phyloP scores from a whole-genome alignment of 2,113 vertebrate genomes.

The Ciconia boyciana region DNA sequence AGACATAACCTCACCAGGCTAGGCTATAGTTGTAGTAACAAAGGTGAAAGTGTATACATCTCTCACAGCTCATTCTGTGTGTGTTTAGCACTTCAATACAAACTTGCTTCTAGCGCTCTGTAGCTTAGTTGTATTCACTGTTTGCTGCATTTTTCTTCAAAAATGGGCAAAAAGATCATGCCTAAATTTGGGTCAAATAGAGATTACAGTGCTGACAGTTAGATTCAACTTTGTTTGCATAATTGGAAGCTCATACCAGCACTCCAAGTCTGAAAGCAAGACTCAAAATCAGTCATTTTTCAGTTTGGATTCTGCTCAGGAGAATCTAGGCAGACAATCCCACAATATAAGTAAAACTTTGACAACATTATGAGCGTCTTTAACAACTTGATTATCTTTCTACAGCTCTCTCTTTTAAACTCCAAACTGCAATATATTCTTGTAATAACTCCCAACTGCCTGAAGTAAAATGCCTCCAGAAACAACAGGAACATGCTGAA shows the following conservation, averaged over 20 bases:
- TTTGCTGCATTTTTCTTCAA: not conserved
- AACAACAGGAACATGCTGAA: not conserved
- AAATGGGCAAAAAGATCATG: not conserved
- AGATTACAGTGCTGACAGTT: not conserved
- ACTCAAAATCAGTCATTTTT: not conserved
- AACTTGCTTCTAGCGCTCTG: not conserved
- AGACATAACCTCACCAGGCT: not conserved
- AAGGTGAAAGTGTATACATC: rapidly evolving
- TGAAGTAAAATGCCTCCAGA: not conserved
- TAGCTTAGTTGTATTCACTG: not conserved
- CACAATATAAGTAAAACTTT: not conserved
- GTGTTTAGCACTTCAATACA: not conserved
- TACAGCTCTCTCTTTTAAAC: not conserved
- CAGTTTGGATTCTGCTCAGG: not conserved
- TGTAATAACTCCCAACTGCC: not conserved
- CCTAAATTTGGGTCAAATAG: not conserved
- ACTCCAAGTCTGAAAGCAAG: not conserved
- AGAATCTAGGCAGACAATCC: not conserved
- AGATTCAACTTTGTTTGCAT: not conserved
- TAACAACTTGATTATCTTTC: not conserved
- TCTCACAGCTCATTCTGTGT: not conserved
- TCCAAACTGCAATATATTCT: not conserved
- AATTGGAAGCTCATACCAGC: not conserved
- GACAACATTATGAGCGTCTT: not conserved
- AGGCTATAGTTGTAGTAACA: not conserved